Percentiles rank a stretch among this genome's conserved stretches.
Conservation (phyloP, 35 echinoderm and acorn worm genomes). For the Strongylocentrotus purpuratus region DNA sequence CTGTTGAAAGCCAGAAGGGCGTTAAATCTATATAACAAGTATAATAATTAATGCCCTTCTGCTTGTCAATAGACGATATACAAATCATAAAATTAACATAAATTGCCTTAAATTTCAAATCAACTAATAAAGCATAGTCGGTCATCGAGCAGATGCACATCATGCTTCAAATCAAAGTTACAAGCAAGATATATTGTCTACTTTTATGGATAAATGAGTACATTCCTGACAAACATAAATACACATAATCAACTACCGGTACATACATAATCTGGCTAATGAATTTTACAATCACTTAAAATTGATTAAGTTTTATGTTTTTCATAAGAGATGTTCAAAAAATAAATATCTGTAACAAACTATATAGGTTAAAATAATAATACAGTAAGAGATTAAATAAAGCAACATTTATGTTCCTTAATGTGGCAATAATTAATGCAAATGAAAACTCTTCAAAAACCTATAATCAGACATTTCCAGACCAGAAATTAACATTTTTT, state of each 20-base stretch:
- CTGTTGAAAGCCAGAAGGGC: too few relatives aligned
- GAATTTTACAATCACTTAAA: neutral
- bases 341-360: conserved; percentile 6
- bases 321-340: neutral
- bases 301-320: neutral
- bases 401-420: neutral
- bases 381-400: neutral
- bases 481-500: neutral
- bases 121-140: neutral
- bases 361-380: conserved; percentile 15
- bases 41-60: too few relatives aligned
- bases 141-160: neutral
- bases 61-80: neutral
- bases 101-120: neutral
- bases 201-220: neutral
- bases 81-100: neutral
- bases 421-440: neutral
- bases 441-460: neutral
- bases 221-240: neutral
- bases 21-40: too few relatives aligned
- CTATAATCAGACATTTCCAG: neutral
- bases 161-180: neutral
- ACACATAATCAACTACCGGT: neutral
- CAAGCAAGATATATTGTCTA: neutral
- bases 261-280: neutral